These are phyloP conservation scores for Turritopsis dohrnii DNA, from an alignment of 30 jellyfish, hydroid and myxozoan genomes.

Conservation along the genomic window DNA sequence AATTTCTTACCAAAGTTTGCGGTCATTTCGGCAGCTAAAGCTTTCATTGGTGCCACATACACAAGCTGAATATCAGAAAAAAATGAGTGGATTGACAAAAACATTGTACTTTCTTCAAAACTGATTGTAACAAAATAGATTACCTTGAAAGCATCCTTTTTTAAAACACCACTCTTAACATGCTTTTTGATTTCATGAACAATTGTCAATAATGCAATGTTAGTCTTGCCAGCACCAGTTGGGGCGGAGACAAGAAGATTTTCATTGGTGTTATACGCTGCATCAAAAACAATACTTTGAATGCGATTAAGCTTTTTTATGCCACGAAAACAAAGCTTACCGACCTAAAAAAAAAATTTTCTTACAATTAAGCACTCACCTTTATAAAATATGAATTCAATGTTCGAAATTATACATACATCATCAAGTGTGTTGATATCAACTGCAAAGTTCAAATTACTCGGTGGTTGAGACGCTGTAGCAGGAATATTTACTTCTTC, in stretches of 20 bases:
- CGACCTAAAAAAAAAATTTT: conserved; percentile 49
- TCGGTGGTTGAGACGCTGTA: conserved; percentile 75
- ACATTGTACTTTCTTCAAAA: too few relatives aligned
- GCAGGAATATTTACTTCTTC: conserved; percentile 93
- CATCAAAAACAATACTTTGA: conserved; percentile 89
- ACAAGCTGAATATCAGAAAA: conserved; percentile 49
- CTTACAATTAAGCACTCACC: background rate
- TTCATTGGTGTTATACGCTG: conserved; percentile 93
- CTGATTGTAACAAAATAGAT: too few relatives aligned
- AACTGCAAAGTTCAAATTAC: conserved; percentile 57
- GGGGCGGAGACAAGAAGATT: conserved; percentile 98
- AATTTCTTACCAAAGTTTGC: conserved; percentile 74
- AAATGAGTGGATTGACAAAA: too few relatives aligned
- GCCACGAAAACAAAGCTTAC: conserved; percentile 65
- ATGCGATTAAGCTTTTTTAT: conserved; percentile 78
- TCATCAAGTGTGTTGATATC: conserved; percentile 61
- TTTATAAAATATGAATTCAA: background rate
- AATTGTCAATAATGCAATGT: conserved; percentile 89
- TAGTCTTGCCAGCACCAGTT: conserved; percentile 99
- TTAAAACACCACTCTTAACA: conserved; percentile 71
- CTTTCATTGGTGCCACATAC: conserved; percentile 99
- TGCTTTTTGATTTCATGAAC: conserved; percentile 66
- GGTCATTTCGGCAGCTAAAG: conserved; percentile 98
- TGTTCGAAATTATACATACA: conserved; percentile 37
- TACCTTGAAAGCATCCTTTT: conserved; percentile 88